phyloP scores from a whole-genome alignment of 2,797 vertebrate genomes.

The Lutjanus campechanus region DNA sequence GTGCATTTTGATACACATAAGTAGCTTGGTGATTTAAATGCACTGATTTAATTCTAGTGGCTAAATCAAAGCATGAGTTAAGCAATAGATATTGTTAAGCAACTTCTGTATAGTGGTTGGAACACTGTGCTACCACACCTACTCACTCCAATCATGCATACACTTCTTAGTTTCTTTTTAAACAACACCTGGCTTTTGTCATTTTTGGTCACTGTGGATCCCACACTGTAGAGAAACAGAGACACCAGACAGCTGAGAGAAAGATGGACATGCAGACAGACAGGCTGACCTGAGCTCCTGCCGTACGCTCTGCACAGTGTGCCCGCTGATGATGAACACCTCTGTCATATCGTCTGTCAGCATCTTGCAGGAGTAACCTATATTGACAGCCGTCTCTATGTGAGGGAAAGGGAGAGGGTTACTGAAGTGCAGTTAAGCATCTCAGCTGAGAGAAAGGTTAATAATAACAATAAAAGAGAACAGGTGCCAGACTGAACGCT shows the following conservation, averaged over 20 bases:
- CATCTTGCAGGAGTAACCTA: constrained; percentile 98
- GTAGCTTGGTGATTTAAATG: background rate
- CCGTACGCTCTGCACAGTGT: constrained; percentile 93
- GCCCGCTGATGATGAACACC: constrained; percentile 92
- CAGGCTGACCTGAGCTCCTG: constrained; percentile 89
- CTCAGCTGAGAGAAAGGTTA: background rate
- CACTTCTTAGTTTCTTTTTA: constrained; percentile 17
- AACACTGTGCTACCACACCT: constrained; percentile 14
- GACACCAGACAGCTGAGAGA: background rate
- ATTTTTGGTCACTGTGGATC: background rate
- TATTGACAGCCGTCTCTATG: constrained; percentile 95
- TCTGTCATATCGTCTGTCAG: constrained; percentile 94
- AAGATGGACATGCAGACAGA: background rate
- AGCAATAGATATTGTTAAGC: constrained; percentile 2
- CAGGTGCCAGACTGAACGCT: background rate
- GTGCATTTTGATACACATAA: background rate
- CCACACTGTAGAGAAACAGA: background rate
- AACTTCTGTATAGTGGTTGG: background rate
- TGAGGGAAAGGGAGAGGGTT: constrained; percentile 2
- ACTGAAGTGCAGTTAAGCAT: background rate
- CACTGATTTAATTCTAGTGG: background rate
- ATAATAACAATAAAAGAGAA: background rate
- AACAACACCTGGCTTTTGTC: background rate
- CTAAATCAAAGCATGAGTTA: background rate
- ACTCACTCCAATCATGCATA: constrained; percentile 22